phyloP scores from a whole-genome alignment of 53 echinoderm and acorn worm genomes.

The Holothuria leucospilota region DNA sequence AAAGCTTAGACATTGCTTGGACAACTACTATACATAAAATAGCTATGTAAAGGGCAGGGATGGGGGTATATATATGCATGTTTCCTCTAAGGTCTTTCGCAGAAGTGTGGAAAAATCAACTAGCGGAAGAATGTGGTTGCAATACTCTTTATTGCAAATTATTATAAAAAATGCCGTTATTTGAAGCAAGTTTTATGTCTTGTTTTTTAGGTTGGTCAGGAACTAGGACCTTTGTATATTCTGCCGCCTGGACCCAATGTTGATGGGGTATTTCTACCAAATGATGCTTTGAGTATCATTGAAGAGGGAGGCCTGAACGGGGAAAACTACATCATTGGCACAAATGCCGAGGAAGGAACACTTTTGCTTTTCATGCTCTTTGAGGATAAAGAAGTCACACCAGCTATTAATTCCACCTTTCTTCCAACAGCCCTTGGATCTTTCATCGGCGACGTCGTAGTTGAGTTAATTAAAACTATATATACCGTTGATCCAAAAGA shows the following conservation, averaged over 20 bases:
- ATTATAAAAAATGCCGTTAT: no score
- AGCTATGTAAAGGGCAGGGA: no score
- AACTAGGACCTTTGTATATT: background rate
- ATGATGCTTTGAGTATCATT: conserved; percentile 24
- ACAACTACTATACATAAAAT: no score
- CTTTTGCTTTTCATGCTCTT: conserved; percentile 43
- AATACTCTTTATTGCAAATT: no score
- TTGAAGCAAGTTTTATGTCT: no score
- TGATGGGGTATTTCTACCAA: conserved; percentile 47
- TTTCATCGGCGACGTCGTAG: background rate
- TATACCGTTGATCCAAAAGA: background rate
- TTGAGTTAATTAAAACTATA: conserved; percentile 2
- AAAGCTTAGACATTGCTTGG: no score
- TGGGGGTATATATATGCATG: no score
- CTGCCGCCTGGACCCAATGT: conserved; percentile 54
- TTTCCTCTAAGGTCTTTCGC: no score
- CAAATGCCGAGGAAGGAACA: conserved; percentile 63
- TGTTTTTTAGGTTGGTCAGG: conserved; percentile 26
- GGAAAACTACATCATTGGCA: conserved; percentile 56
- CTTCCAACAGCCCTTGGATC: background rate
- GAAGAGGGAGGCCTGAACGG: conserved; percentile 35
- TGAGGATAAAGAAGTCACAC: conserved; percentile 34
- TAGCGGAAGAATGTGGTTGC: no score
- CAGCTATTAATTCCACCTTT: conserved; percentile 1
- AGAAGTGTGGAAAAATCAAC: no score